Evolutionary conservation across 2,797 vertebrate genomes (phyloP).

Genomic region (Chelon labrosus): DNA sequence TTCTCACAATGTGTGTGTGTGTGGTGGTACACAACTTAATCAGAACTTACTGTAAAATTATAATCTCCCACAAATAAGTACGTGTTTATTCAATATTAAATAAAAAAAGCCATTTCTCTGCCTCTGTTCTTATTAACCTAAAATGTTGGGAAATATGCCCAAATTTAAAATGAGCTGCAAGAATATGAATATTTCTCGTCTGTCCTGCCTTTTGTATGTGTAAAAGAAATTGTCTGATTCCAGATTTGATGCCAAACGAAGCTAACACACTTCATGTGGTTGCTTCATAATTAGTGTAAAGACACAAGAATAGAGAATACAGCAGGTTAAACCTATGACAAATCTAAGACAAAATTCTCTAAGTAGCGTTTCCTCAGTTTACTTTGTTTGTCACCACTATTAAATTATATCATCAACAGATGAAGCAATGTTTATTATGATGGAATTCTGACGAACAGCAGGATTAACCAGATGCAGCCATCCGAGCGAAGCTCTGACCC

Average conservation of each 20-base stretch:
- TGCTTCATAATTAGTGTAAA: too few relatives aligned
- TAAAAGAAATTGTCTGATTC: neutral
- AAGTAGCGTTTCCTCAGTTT: too few relatives aligned
- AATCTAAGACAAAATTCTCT: too few relatives aligned
- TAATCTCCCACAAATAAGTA: neutral
- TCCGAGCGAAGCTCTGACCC: neutral
- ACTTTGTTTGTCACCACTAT: neutral
- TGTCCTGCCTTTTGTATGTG: too few relatives aligned
- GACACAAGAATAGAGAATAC: too few relatives aligned
- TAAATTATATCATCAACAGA: too few relatives aligned
- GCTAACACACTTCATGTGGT: neutral
- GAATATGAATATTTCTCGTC: too few relatives aligned
- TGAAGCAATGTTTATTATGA: too few relatives aligned
- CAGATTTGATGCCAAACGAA: neutral
- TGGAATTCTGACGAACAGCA: too few relatives aligned
- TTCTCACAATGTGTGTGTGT: neutral
- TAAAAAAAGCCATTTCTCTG: neutral
- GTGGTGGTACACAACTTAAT: slow-evolving; percentile 2
- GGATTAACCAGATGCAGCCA: neutral
- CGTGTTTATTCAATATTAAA: neutral
- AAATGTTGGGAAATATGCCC: neutral
- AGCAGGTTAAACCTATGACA: too few relatives aligned
- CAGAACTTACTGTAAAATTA: slow-evolving; percentile 8
- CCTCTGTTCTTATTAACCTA: neutral
- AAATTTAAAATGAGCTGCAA: too few relatives aligned